Conservation (phyloP, 2,888 invertebrate genomes). For the Mythimna ferrago region DNA sequence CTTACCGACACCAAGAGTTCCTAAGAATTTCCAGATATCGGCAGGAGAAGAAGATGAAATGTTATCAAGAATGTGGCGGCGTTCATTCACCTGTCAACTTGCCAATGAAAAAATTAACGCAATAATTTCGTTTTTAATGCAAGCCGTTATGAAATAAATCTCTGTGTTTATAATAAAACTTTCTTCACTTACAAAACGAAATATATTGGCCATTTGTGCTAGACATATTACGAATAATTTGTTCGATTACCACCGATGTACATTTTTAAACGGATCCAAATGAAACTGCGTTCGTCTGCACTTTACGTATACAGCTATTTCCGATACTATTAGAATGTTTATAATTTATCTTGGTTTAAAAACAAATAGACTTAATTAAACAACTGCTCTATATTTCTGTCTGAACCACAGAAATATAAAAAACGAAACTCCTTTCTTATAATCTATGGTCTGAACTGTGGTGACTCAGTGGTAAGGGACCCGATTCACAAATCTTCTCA, state of each 20-base stretch:
- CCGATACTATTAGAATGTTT: slow-evolving; percentile 28
- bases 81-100: slow-evolving; percentile 3
- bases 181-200: slow-evolving; percentile 33
- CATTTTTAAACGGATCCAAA: slow-evolving; percentile 20
- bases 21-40: too few species aligned
- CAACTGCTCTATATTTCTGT: slow-evolving; percentile 29
- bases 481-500: too few species aligned
- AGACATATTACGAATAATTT: slow-evolving; percentile 41
- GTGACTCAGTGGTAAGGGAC: too few species aligned
- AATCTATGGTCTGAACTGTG: background rate
- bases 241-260: slow-evolving; percentile 32
- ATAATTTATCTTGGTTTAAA: slow-evolving; percentile 27
- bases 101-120: background rate
- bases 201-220: slow-evolving; percentile 29
- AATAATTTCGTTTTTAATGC: slow-evolving; percentile 7
- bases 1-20: too few species aligned
- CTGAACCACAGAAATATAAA: background rate
- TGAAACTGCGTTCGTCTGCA: slow-evolving; percentile 34
- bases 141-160: slow-evolving; percentile 31
- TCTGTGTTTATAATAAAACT: slow-evolving; percentile 24
- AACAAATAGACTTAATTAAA: slow-evolving; percentile 36
- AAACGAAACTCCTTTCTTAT: too few species aligned
- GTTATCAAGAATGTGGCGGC: too few species aligned
- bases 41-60: too few species aligned
- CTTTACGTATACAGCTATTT: slow-evolving; percentile 27